Conservation (phyloP, 2,888 invertebrate species). For the Andricus quercusramuli region DNA sequence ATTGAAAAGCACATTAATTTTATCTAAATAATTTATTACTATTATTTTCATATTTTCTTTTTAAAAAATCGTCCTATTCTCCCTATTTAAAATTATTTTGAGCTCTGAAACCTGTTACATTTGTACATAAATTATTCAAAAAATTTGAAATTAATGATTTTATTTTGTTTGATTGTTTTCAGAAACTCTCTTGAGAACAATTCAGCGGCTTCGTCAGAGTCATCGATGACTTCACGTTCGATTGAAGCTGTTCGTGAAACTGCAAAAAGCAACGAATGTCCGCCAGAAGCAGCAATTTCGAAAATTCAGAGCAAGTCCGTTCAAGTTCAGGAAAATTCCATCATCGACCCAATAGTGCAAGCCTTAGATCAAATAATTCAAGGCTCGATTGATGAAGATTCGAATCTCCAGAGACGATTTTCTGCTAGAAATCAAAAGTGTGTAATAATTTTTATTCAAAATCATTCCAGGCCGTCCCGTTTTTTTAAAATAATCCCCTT, state of each 20-base stretch:
- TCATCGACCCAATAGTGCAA: slow-evolving; percentile 61
- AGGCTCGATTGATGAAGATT: slow-evolving; percentile 41
- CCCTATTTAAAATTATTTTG: too few relatives aligned
- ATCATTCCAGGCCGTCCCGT: too few relatives aligned
- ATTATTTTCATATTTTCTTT: too few relatives aligned
- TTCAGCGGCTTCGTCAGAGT: slow-evolving; percentile 9
- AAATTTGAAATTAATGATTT: not conserved
- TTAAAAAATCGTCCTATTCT: too few relatives aligned
- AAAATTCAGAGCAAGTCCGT: not conserved
- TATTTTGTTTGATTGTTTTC: not conserved
- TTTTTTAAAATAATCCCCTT: too few relatives aligned
- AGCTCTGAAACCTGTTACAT: too few relatives aligned
- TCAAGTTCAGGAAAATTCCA: slow-evolving; percentile 49
- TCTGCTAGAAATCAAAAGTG: not conserved
- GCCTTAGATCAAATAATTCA: slow-evolving; percentile 61
- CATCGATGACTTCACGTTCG: slow-evolving; percentile 33
- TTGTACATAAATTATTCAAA: too few relatives aligned
- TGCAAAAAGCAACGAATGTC: slow-evolving; percentile 2
- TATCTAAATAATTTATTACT: too few relatives aligned
- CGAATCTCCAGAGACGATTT: not conserved
- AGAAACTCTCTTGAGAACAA: slow-evolving; percentile 44
- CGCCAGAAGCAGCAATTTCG: not conserved
- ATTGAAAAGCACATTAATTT: too few relatives aligned
- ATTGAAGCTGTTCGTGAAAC: not conserved
- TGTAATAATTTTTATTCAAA: not conserved